Conservation (phyloP, 2,888 invertebrate genomes). For the Synanthedon formicaeformis region DNA sequence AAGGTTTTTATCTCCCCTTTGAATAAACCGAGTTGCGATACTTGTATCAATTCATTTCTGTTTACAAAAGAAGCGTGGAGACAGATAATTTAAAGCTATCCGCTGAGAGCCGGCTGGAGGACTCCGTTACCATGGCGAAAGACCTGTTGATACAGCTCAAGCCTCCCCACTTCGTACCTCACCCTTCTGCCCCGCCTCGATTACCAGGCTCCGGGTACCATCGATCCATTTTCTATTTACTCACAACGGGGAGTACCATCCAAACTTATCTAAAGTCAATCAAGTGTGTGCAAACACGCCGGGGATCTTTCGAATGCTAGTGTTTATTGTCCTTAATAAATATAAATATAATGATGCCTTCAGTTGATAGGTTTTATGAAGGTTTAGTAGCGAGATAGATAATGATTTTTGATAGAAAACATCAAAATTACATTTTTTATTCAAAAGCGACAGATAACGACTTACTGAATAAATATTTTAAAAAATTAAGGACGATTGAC, state of each 20-base stretch:
- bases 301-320: not conserved
- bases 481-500: no score
- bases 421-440: no score
- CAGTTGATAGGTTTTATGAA: no score
- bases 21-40: not conserved
- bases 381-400: no score
- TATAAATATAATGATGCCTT: no score
- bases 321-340: no score
- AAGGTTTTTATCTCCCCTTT: no score
- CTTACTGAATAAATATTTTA: no score
- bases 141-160: constrained; percentile 28
- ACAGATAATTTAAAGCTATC: constrained; percentile 19
- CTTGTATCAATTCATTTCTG: not conserved
- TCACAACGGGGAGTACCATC: constrained; percentile 11
- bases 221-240: constrained; percentile 14
- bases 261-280: constrained; percentile 16
- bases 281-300: constrained; percentile 12
- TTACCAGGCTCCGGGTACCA: constrained; percentile 4
- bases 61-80: constrained; percentile 9
- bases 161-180: constrained; percentile 2
- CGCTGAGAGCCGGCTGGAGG: constrained; percentile 10
- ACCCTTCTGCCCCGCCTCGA: constrained; percentile 7
- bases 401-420: no score
- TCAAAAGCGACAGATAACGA: no score
- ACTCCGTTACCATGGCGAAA: constrained; percentile 20